These are phyloP conservation scores for Malurus cyaneus DNA, from an alignment of 2,113 vertebrate genomes.

Conservation along the genomic window DNA sequence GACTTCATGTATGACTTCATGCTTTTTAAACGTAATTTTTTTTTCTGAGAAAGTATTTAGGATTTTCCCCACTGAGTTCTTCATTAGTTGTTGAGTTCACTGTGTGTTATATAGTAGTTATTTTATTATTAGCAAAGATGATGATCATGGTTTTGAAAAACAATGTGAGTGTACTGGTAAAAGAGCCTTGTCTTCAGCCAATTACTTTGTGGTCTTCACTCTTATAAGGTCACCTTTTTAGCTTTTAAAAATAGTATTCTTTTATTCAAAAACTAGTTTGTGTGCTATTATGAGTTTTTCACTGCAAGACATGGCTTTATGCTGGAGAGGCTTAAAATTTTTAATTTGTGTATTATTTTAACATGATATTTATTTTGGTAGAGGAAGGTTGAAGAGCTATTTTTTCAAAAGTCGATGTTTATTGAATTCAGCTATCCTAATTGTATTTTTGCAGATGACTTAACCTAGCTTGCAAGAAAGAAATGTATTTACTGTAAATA, in stretches of 20 bases:
- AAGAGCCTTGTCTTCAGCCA: not conserved
- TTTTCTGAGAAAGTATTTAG: not conserved
- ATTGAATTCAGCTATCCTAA: not conserved
- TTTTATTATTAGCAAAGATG: not conserved
- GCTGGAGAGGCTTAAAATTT: not conserved
- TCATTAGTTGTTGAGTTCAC: not conserved
- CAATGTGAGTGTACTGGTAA: rapidly evolving
- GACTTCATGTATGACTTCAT: not conserved
- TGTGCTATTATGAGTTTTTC: not conserved
- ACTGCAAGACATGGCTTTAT: not conserved
- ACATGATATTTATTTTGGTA: not conserved
- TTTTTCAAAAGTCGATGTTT: not conserved
- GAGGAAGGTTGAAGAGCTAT: not conserved
- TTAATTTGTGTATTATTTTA: not conserved
- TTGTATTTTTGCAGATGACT: not conserved
- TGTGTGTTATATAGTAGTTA: not conserved
- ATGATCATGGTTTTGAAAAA: not conserved
- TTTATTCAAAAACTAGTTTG: not conserved
- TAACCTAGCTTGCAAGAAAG: not conserved
- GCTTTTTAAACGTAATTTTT: not conserved
- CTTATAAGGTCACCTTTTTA: not conserved
- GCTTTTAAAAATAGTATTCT: not conserved
- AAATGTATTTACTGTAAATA: not conserved
- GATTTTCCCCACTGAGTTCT: not conserved
- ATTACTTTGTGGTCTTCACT: not conserved